A percentile compares a stretch with the other conserved stretches of the same genome.
Evolutionary conservation across 2,113 vertebrate genomes (phyloP).

Genomic region (Eptesicus fuscus): DNA sequence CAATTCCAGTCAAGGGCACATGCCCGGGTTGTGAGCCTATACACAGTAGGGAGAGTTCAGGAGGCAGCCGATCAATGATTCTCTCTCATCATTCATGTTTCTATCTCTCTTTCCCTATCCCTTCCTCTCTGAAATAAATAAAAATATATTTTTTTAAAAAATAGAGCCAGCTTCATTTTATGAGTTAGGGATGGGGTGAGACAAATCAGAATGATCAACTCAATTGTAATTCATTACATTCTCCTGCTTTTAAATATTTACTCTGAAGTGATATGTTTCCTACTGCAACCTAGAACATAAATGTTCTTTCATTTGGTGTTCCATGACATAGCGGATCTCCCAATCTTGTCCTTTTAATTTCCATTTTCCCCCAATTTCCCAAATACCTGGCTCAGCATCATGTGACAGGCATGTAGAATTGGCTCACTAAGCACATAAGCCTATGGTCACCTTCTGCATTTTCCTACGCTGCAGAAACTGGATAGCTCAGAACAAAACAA

Average conservation of each 20-base stretch:
- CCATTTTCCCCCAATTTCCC: neutral
- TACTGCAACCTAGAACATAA: neutral
- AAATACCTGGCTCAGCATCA: neutral
- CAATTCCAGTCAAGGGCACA: no score
- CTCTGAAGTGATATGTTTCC: neutral
- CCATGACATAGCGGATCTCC: neutral
- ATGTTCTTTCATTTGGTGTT: neutral
- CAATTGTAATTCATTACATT: neutral
- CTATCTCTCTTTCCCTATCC: no score
- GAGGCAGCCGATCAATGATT: no score
- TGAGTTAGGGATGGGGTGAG: neutral
- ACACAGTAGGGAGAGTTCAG: no score
- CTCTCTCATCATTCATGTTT: no score
- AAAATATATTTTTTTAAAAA: no score
- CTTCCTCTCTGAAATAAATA: no score
- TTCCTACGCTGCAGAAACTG: neutral
- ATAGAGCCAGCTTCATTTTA: neutral
- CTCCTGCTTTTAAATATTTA: neutral
- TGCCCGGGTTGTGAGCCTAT: no score
- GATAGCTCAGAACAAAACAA: neutral
- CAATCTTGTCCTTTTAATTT: neutral
- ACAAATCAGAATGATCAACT: neutral
- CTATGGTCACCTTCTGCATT: rapidly evolving
- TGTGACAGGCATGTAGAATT: neutral
- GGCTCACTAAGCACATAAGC: neutral